These are phyloP conservation scores for Pygocentrus nattereri DNA, from an alignment of 2,797 vertebrate genomes.

Conservation along the genomic window DNA sequence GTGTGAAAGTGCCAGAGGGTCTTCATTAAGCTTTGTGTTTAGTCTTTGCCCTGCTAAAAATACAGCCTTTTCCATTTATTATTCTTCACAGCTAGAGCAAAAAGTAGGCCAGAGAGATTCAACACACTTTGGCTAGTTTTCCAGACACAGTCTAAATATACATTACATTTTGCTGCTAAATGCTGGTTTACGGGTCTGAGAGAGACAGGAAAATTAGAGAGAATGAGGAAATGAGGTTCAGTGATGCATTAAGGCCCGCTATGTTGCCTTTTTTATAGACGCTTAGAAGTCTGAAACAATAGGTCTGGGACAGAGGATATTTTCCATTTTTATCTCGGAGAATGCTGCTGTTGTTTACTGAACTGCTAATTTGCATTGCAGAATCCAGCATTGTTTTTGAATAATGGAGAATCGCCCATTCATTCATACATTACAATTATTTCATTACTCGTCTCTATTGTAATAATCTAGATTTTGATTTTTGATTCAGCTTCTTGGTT, in stretches of 20 bases:
- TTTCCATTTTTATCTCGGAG: constrained; percentile 23
- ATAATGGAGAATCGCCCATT: constrained; percentile 19
- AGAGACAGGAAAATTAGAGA: constrained; percentile 32
- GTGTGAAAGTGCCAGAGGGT: constrained; percentile 21
- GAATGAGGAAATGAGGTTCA: constrained; percentile 40
- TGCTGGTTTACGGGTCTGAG: constrained; percentile 27
- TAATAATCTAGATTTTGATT: constrained; percentile 13
- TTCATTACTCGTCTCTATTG: constrained; percentile 14
- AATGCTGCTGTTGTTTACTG: constrained; percentile 29
- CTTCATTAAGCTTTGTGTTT: constrained; percentile 50
- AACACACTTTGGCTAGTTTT: constrained; percentile 29
- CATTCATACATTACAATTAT: constrained; percentile 31
- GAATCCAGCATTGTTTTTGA: constrained; percentile 22
- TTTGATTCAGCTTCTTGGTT: no score
- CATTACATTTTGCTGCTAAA: constrained; percentile 35
- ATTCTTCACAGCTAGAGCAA: constrained; percentile 34
- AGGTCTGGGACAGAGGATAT: constrained; percentile 27
- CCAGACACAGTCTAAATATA: constrained; percentile 47
- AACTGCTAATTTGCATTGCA: constrained; percentile 40
- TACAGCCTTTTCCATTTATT: constrained; percentile 23
- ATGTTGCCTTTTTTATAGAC: constrained; percentile 40
- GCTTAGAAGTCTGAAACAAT: constrained; percentile 34
- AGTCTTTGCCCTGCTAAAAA: constrained; percentile 15
- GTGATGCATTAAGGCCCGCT: constrained; percentile 27
- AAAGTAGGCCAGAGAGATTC: constrained; percentile 46